Base-by-base conservation (phyloP, 2,113 vertebrate species). In the Thinocorus orbignyianus region DNA sequence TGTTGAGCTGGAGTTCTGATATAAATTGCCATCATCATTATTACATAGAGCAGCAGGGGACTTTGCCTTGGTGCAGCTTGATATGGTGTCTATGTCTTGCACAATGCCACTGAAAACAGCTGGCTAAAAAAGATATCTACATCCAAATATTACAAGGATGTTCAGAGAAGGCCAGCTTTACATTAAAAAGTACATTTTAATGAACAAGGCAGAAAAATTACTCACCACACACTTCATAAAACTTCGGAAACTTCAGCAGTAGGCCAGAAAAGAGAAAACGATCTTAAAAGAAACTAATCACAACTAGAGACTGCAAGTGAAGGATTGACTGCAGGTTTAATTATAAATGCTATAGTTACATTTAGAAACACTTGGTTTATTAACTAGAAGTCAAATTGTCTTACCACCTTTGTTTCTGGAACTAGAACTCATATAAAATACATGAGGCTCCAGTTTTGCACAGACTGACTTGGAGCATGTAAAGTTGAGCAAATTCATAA, bases 401-500 rank as follows among this genome's bases (percentile, higher is more conserved):
- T 80, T 81, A 58, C 51, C 80, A 68, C 55, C 24, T 81, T 35
- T 60, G 10, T 46, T 46, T 86, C 54, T 88, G 71, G 79, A 92
- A 92, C 12, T 35, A 86, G 55, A 81, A 71, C 7, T 85, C 41
- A 39, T 9, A 61, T 31, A 74, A 95, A 96, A 90, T 35, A 35
- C 8, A 49, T 2, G 15, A 92, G 60, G 23, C 30, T 61, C 20
- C 66, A 80, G 57, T 65, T 71, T 80, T 85, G 37, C 55, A 71
- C 30, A 31, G 46, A 23, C 46, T 60, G 42, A 77, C 10, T 61
- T 26, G 46, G 24, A n/a, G 18, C 35, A 15, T 65, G 49, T 46
- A 37, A 95, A 87, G n/a, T 30, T 52, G 37, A 88, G 33, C 37
- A 93, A 91, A 93, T 91, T 20, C 88, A 58, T 85, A 66, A 77